These are phyloP conservation scores for Cantharis rufa DNA, from an alignment of 2,888 invertebrate genomes.

Conservation along the genomic window DNA sequence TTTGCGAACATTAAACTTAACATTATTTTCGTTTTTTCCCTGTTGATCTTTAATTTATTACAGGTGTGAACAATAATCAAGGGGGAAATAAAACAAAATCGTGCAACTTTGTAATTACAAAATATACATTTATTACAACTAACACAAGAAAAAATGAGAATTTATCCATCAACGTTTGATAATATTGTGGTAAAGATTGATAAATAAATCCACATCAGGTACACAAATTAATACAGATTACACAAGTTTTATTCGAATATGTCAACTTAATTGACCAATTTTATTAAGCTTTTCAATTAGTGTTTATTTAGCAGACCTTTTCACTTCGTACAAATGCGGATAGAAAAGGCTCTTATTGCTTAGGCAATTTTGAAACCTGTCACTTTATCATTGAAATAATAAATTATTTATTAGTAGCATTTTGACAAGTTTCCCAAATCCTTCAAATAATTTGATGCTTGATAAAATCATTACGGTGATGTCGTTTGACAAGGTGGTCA, in stretches of 20 bases:
- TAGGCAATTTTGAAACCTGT: neutral
- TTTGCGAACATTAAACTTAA: neutral
- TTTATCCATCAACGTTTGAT: neutral
- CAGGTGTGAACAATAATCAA: neutral
- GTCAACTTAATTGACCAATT: neutral
- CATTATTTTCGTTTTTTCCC: neutral
- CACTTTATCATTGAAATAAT: neutral
- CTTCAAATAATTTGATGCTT: neutral
- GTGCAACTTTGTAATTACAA: neutral
- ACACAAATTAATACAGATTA: neutral
- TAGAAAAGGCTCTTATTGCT: neutral
- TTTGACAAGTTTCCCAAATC: neutral
- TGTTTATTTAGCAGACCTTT: neutral
- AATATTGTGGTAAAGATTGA: neutral
- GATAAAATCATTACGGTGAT: neutral
- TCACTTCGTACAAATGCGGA: neutral
- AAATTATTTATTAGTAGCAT: neutral
- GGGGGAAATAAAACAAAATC: neutral
- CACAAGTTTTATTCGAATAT: neutral
- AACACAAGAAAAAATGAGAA: neutral
- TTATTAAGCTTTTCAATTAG: neutral
- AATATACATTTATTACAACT: neutral
- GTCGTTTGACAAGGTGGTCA: neutral
- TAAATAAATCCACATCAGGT: neutral
- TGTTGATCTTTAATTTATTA: neutral